Conservation (phyloP, 2,888 invertebrate species). For the Helleia helle region DNA sequence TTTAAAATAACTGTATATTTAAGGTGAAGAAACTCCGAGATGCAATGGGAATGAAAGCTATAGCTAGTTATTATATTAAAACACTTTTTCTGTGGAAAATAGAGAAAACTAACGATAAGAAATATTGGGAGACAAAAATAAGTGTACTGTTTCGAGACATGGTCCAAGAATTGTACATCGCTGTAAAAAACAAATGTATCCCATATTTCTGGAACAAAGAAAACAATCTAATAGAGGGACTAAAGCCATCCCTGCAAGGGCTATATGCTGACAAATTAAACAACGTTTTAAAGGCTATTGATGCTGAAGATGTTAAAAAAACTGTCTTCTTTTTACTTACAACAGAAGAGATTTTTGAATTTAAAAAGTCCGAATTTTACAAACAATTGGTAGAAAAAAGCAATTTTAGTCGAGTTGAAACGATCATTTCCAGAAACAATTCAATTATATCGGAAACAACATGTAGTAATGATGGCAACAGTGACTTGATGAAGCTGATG, state of each 20-base stretch:
- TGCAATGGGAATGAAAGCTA: constrained; percentile 43
- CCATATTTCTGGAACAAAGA: constrained; percentile 50
- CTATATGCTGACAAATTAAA: constrained; percentile 45
- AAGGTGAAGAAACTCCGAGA: constrained; percentile 70
- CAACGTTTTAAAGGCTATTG: constrained; percentile 45
- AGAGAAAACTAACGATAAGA: constrained; percentile 34
- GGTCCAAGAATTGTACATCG: constrained; percentile 42
- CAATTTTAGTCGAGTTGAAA: neutral
- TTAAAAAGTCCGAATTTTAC: constrained; percentile 42
- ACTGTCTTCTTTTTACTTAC: constrained; percentile 35
- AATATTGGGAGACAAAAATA: constrained; percentile 45
- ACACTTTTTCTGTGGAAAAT: constrained; percentile 66
- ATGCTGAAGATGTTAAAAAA: constrained; percentile 39
- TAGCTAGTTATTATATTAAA: constrained; percentile 75
- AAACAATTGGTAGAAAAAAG: constrained; percentile 9
- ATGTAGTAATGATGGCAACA: neutral
- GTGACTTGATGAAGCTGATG: constrained; percentile 18
- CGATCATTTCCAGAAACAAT: constrained; percentile 2
- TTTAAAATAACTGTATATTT: constrained; percentile 11
- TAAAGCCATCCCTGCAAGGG: constrained; percentile 37
- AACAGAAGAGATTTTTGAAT: constrained; percentile 34
- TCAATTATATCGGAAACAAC: no score
- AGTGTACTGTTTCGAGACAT: constrained; percentile 41
- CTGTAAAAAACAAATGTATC: constrained; percentile 38
- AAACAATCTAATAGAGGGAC: constrained; percentile 43